Evolutionary conservation across 2,113 vertebrate species (phyloP).

Genomic region (Calyptomena viridis): DNA sequence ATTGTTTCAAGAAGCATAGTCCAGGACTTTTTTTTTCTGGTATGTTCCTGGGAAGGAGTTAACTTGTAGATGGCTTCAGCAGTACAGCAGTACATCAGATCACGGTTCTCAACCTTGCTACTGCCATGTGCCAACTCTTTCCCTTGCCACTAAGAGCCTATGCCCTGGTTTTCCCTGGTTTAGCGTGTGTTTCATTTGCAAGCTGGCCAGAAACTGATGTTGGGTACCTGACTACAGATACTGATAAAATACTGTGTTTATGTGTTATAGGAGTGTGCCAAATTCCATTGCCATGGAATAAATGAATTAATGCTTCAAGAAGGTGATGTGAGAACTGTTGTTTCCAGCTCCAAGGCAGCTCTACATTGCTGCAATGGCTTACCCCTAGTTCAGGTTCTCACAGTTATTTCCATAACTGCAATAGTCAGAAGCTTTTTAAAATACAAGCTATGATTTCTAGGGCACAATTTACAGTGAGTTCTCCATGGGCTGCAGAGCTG

Average conservation of each 20-base stretch:
- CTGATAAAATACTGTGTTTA: not conserved
- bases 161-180: not conserved
- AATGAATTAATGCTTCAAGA: not conserved
- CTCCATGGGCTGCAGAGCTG: not conserved
- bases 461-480: not conserved
- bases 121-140: not conserved
- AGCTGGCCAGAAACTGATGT: not conserved
- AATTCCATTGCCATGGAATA: not conserved
- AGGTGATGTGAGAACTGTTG: not conserved
- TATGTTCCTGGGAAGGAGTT: slow-evolving; percentile 4
- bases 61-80: not conserved
- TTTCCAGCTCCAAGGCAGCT: not conserved
- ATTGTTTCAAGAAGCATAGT: slow-evolving; percentile 20
- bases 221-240: not conserved
- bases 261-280: not conserved
- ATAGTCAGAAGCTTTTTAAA: not conserved
- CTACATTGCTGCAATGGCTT: not conserved
- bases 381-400: not conserved
- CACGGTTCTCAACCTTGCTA: not conserved
- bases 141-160: not conserved
- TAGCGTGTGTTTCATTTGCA: not conserved
- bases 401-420: not conserved
- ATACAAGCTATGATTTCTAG: not conserved
- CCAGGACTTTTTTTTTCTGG: not conserved
- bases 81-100: not conserved